Base-by-base conservation (phyloP, 2,113 vertebrate genomes). In the Daboia siamensis region DNA sequence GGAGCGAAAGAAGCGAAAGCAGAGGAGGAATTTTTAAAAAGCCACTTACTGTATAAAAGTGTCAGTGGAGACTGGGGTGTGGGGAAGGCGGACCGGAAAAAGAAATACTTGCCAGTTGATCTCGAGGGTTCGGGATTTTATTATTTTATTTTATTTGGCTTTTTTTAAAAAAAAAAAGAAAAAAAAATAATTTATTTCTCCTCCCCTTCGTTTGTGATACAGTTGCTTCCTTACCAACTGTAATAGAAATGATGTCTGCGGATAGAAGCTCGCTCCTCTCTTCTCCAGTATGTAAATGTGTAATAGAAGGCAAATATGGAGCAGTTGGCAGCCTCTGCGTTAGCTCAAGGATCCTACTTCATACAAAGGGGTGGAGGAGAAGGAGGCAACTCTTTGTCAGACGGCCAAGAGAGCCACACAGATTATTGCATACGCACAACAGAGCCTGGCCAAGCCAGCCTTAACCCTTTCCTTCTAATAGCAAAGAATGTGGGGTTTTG, bases 41-140 rank as follows among this genome's bases (percentile, higher is more conserved):
- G 95, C 88, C 97, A 99, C 98, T 99, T 99, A 99, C 98, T 98
- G 98, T 98, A 48, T n/a, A 94, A 97, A 97, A 98, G 98, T 98
- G 98, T 97, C 97, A 97, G 95, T 97, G 97, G 97, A 97, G 97
- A 44, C 33, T 39, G 95, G 96, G 96, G 95, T 96, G 94, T 94
- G 94, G 93, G 95, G 96, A 95, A 94, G 94, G 95, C 95, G 93
- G 94, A 89, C 39, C 91, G 94, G 74, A 94, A 95, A 80, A 95
- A 94, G 96, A 93, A 61, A 90, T 69, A 96, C 97, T 94, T 95
- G 97, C 96, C 92, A 95, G 97, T 96, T 94, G 97, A 86, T 95
- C 95, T 93, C 93, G 90, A 86, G 92, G 95, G 95, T 90, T 93
- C 91, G 93, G 92, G 29, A 2, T 57, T 33, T 48, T 11, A 11